Evolutionary conservation across 2,888 invertebrate species (phyloP).

Genomic region (Corythucha ciliata): DNA sequence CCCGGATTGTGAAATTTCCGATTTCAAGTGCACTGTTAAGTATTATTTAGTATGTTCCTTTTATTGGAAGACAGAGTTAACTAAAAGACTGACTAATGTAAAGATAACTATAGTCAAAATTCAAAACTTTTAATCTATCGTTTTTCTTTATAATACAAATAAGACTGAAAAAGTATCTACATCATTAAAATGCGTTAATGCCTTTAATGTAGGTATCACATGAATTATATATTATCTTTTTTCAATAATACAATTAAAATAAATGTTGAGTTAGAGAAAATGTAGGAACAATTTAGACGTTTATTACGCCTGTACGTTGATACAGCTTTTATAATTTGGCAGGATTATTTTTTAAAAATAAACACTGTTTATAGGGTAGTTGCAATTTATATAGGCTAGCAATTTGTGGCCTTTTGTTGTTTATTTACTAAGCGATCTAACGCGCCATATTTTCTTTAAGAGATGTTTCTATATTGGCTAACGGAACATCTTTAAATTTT

Average conservation of each 20-base stretch:
- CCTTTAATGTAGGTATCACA: too few relatives aligned
- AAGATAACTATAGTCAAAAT: slow-evolving; percentile 26
- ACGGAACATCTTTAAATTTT: slow-evolving; percentile 25
- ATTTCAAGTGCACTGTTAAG: neutral
- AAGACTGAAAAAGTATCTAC: slow-evolving; percentile 29
- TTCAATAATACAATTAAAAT: too few relatives aligned
- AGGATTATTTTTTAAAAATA: neutral
- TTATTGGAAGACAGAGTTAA: slow-evolving; percentile 27
- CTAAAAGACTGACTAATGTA: slow-evolving; percentile 31
- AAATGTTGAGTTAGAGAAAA: too few relatives aligned
- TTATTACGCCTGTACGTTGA: too few relatives aligned
- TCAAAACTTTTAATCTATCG: slow-evolving; percentile 23
- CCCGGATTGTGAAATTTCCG: too few relatives aligned
- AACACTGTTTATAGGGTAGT: slow-evolving; percentile 27
- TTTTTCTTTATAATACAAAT: slow-evolving; percentile 22
- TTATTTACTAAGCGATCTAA: slow-evolving; percentile 15
- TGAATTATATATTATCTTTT: too few relatives aligned
- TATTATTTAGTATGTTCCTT: slow-evolving; percentile 27
- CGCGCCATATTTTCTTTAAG: slow-evolving; percentile 13
- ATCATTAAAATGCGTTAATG: too few relatives aligned
- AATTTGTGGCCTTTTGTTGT: slow-evolving; percentile 10
- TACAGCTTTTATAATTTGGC: neutral
- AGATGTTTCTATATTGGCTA: slow-evolving; percentile 20
- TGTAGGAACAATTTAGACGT: too few relatives aligned
- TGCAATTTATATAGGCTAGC: slow-evolving; percentile 22